phyloP scores from a whole-genome alignment of 1,140 invertebrate species.

The Anoplolepis gracilipes region DNA sequence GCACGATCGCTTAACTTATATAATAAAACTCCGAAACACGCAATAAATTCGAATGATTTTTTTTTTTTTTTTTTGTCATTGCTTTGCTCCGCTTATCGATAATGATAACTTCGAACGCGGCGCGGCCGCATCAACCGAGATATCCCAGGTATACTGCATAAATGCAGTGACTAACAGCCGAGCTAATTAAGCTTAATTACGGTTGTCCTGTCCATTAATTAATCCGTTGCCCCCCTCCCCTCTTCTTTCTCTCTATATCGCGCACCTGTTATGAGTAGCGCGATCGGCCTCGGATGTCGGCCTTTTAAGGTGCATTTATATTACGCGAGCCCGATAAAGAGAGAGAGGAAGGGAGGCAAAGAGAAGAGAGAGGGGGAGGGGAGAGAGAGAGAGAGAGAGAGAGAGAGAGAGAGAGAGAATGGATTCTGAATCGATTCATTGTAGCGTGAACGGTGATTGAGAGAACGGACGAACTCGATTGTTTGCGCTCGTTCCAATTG shows the following conservation, averaged over 20 bases:
- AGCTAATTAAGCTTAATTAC: slow-evolving; percentile 75
- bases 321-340: slow-evolving; percentile 1
- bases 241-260: not conserved
- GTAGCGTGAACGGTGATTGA: slow-evolving; percentile 58
- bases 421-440: slow-evolving; percentile 49
- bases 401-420: slow-evolving; percentile 34
- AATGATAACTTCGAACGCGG: slow-evolving; percentile 40
- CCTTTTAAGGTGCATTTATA: slow-evolving; percentile 58
- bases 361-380: slow-evolving; percentile 24
- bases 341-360: not conserved
- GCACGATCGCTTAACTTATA: too few relatives aligned
- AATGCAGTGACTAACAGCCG: slow-evolving; percentile 60
- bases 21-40: slow-evolving; percentile 48
- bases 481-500: slow-evolving; percentile 47
- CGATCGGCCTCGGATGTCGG: slow-evolving; percentile 41
- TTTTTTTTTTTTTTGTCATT: too few relatives aligned
- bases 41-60: slow-evolving; percentile 25
- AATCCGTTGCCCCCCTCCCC: slow-evolving; percentile 60
- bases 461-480: slow-evolving; percentile 49
- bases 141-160: slow-evolving; percentile 50
- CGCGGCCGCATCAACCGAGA: slow-evolving; percentile 15
- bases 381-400: slow-evolving; percentile 40
- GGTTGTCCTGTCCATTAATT: slow-evolving; percentile 67
- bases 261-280: slow-evolving; percentile 36
- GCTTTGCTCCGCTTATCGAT: slow-evolving; percentile 30